phyloP scores from a whole-genome alignment of 2,113 vertebrate species.

The Pampusana beccarii region DNA sequence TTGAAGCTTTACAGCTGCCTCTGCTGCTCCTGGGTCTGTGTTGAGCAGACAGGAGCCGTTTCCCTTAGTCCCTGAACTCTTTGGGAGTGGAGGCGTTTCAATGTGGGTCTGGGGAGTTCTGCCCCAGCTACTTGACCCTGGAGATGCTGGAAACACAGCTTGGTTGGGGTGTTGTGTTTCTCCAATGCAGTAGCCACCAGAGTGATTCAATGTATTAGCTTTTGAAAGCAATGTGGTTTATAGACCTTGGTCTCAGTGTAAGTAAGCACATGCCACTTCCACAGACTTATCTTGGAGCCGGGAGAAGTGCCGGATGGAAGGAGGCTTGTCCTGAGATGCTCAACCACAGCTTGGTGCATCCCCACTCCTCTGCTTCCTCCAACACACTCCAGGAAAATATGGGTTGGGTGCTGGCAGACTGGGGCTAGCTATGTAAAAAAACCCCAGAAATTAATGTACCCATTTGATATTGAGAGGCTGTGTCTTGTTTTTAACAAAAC shows the following conservation, averaged over 20 bases:
- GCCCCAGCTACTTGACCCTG: neutral
- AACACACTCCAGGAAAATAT: neutral
- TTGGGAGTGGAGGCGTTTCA: neutral
- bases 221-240: neutral
- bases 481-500: no score
- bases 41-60: neutral
- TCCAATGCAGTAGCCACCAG: neutral
- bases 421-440: neutral
- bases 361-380: neutral
- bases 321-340: neutral
- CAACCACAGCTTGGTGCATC: neutral
- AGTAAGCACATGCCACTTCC: neutral
- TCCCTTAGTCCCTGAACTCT: no score
- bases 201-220: neutral
- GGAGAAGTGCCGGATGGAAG: neutral
- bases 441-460: rapidly evolving
- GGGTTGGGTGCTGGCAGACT: neutral
- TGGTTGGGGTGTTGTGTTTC: neutral
- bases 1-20: neutral
- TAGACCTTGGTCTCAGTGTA: neutral
- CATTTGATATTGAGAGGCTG: neutral
- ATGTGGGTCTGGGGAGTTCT: neutral
- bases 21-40: neutral
- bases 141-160: neutral
- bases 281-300: neutral